Evolutionary conservation across 1,140 invertebrate species (phyloP).

Genomic region (Lepidurus packardi): DNA sequence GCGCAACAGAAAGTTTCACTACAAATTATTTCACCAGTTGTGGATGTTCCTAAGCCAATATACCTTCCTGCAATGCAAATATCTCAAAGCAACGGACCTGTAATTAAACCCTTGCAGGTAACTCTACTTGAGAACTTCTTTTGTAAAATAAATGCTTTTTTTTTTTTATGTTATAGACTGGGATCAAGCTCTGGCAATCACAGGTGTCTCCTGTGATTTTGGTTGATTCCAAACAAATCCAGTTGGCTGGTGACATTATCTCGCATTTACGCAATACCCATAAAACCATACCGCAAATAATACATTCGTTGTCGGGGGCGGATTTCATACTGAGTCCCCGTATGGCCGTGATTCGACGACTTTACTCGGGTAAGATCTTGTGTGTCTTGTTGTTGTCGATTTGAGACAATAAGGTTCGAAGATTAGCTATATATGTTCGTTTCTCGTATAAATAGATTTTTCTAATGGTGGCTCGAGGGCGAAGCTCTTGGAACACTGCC

Average conservation of each 20-base stretch:
- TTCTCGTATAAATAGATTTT: constrained; percentile 24
- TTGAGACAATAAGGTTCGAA: neutral
- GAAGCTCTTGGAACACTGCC: constrained; percentile 24
- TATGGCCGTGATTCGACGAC: constrained; percentile 28
- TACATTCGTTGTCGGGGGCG: constrained; percentile 23
- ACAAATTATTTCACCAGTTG: neutral
- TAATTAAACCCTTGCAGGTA: constrained; percentile 1
- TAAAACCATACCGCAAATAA: neutral
- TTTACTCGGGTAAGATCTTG: constrained; percentile 27
- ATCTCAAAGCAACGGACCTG: neutral
- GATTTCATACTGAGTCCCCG: constrained; percentile 29
- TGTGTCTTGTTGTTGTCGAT: neutral
- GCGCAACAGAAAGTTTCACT: neutral
- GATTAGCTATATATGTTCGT: neutral
- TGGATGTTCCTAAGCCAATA: neutral
- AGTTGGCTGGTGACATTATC: constrained; percentile 4
- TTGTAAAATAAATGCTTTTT: no score
- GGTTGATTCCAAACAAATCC: constrained; percentile 23
- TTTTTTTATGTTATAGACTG: no score
- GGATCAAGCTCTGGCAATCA: neutral
- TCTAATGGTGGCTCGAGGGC: constrained; percentile 24
- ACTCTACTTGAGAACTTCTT: neutral
- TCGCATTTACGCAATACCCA: constrained; percentile 22
- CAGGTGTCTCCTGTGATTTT: neutral
- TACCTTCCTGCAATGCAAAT: neutral